Conservation (phyloP, 2,888 invertebrate genomes). For the Conomelus anceps region DNA sequence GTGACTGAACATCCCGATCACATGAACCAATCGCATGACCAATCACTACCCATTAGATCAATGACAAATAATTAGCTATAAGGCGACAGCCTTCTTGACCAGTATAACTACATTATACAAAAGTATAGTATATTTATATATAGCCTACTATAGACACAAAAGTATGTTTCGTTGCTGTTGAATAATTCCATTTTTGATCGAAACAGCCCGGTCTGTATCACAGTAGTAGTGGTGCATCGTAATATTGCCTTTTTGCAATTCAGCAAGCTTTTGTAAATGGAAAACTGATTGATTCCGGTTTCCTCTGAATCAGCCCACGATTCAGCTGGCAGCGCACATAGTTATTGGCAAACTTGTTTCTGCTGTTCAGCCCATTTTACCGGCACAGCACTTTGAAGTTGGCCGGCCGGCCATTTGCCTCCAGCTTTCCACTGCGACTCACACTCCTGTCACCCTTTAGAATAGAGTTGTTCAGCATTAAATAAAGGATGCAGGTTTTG, state of each 20-base stretch:
- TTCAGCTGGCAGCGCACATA: neutral
- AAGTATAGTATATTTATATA: no score
- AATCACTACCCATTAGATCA: no score
- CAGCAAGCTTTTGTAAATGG: neutral
- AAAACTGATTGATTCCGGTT: neutral
- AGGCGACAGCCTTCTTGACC: no score
- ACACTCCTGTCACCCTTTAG: neutral
- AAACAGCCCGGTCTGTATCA: neutral
- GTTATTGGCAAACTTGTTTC: neutral
- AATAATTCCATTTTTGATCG: neutral
- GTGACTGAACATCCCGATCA: no score
- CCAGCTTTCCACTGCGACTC: neutral
- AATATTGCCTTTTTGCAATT: neutral
- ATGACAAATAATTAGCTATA: no score
- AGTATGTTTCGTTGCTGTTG: neutral
- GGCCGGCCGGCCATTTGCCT: neutral
- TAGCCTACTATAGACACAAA: neutral
- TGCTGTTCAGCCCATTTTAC: neutral
- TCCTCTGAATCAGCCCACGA: neutral
- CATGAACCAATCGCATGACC: no score
- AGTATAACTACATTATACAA: no score
- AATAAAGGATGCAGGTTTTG: no score
- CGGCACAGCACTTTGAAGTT: neutral
- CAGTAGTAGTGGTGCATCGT: neutral
- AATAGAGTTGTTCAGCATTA: neutral